A percentile compares a stretch with the other conserved stretches of the same genome.
These are phyloP conservation scores for Neodiprion pinetum DNA, from an alignment of 1,140 invertebrate species.

Conservation along the genomic window DNA sequence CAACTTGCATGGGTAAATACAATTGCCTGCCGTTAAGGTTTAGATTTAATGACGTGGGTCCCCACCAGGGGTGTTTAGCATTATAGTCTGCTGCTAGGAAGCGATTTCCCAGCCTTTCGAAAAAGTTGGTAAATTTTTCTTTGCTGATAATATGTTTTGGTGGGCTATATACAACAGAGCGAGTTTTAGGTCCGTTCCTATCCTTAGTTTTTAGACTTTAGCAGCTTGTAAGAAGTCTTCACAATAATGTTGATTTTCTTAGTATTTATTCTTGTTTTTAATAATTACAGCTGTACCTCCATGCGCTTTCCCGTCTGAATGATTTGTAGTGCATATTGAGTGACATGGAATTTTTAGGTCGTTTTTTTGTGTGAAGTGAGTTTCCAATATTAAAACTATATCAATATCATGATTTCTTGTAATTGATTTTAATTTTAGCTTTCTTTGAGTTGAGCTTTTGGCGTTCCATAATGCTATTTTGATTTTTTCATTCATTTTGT, in stretches of 20 bases:
- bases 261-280: slow-evolving; percentile 14
- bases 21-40: slow-evolving; percentile 35
- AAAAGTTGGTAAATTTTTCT: slow-evolving; percentile 39
- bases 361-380: slow-evolving; percentile 29
- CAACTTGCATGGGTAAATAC: slow-evolving; percentile 20
- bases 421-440: slow-evolving; percentile 27
- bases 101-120: slow-evolving; percentile 42
- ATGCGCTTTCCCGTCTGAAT: slow-evolving; percentile 28
- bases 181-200: slow-evolving; percentile 26
- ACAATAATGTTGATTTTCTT: background rate
- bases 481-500: slow-evolving; percentile 9
- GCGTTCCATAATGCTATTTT: slow-evolving; percentile 28
- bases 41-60: slow-evolving; percentile 29
- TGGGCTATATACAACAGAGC: slow-evolving; percentile 48
- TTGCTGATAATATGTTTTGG: slow-evolving; percentile 38
- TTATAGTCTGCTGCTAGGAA: slow-evolving; percentile 52
- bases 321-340: slow-evolving; percentile 23
- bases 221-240: slow-evolving; percentile 36
- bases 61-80: slow-evolving; percentile 44
- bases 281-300: slow-evolving; percentile 27
- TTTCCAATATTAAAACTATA: slow-evolving; percentile 30
- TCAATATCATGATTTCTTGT: slow-evolving; percentile 31
- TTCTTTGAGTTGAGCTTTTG: slow-evolving; percentile 30
- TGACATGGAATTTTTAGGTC: slow-evolving; percentile 29
- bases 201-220: slow-evolving; percentile 35